Conservation (phyloP, 2,797 vertebrate genomes). For the Calcarius lapponicus region DNA sequence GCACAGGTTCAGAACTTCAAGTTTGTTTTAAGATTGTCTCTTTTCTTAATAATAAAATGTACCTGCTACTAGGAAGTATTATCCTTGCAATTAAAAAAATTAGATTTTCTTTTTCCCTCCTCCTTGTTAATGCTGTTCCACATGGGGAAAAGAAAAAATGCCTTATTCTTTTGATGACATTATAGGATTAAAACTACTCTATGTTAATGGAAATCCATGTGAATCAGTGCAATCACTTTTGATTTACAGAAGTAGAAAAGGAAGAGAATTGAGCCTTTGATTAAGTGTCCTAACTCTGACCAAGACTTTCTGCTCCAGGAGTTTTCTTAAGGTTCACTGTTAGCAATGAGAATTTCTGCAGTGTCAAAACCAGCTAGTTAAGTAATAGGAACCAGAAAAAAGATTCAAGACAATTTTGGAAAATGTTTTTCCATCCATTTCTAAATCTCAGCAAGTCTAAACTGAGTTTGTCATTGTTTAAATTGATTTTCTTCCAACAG, state of each 20-base stretch:
- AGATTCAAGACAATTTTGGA: background rate
- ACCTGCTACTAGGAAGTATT: background rate
- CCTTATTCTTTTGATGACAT: background rate
- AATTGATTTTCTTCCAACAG: background rate
- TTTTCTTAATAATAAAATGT: background rate
- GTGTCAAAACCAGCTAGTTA: background rate
- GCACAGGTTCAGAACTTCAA: background rate
- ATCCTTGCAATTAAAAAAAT: background rate
- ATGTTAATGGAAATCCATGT: background rate
- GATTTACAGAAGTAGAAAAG: background rate
- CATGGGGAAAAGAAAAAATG: background rate
- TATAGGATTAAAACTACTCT: background rate
- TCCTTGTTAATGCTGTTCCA: background rate
- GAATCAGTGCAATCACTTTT: background rate
- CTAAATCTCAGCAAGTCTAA: background rate
- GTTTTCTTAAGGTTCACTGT: background rate
- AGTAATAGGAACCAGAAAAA: background rate
- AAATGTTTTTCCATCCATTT: background rate
- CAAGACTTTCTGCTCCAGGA: background rate
- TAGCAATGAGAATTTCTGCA: background rate
- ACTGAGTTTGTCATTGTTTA: background rate
- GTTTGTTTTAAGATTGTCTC: background rate
- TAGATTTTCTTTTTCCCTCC: background rate
- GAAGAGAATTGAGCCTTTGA: background rate
- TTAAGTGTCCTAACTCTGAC: background rate